Conservation (phyloP, 2,888 invertebrate genomes). For the Crossocerus cetratus region DNA sequence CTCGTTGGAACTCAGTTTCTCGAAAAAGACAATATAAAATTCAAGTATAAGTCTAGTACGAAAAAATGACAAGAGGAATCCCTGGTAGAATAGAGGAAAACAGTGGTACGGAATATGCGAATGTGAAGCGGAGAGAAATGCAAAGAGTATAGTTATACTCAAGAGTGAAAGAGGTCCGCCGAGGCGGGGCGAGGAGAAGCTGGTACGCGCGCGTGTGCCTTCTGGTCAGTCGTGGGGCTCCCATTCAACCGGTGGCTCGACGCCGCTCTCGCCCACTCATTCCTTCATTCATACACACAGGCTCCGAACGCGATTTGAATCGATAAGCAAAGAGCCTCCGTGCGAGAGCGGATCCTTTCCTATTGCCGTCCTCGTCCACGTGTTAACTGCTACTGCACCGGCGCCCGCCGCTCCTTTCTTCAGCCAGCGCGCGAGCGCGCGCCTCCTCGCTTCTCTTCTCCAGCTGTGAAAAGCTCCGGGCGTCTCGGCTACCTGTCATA, state of each 20-base stretch:
- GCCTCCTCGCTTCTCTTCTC: background rate
- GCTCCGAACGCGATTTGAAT: slow-evolving; percentile 73
- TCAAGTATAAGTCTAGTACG: no score
- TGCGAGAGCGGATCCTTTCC: slow-evolving; percentile 45
- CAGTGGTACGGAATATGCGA: background rate
- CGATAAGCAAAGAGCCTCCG: slow-evolving; percentile 69
- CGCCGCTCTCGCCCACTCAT: slow-evolving; percentile 69
- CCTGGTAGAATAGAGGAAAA: slow-evolving; percentile 2
- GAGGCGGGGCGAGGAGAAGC: slow-evolving; percentile 38
- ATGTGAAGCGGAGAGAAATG: background rate
- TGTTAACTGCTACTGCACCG: slow-evolving; percentile 21
- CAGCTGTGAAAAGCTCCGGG: background rate
- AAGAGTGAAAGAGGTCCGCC: slow-evolving; percentile 11
- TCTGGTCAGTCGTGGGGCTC: slow-evolving; percentile 69
- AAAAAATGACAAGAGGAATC: no score
- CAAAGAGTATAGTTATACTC: background rate
- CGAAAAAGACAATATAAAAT: no score
- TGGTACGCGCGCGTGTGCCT: slow-evolving; percentile 56
- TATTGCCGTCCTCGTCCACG: slow-evolving; percentile 31
- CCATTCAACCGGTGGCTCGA: slow-evolving; percentile 74
- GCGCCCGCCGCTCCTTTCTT: slow-evolving; percentile 3
- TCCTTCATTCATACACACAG: slow-evolving; percentile 74
- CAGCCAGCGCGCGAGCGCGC: background rate
- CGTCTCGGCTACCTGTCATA: slow-evolving; percentile 1
- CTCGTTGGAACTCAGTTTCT: no score